These are phyloP conservation scores for Chymomyza caudatula DNA, from an alignment of 2,888 invertebrate species.

Conservation along the genomic window DNA sequence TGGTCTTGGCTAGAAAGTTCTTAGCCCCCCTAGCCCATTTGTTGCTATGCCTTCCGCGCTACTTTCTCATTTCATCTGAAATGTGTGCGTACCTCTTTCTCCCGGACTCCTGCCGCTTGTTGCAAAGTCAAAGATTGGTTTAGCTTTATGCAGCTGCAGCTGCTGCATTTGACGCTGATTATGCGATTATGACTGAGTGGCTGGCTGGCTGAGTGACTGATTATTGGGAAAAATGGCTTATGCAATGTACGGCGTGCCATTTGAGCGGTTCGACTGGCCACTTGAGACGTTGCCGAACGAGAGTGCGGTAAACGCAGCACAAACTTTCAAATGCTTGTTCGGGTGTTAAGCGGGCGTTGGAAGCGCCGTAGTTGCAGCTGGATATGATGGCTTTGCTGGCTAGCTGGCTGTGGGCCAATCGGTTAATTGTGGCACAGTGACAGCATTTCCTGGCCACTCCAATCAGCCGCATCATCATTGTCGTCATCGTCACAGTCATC, in stretches of 20 bases:
- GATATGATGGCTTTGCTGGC: background rate
- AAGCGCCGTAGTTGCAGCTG: background rate
- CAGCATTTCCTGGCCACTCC: conserved; percentile 61
- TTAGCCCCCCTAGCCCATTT: background rate
- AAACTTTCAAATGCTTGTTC: conserved; percentile 56
- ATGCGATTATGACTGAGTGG: conserved; percentile 39
- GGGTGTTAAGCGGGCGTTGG: background rate
- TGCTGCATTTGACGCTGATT: conserved; percentile 26
- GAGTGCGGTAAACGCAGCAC: conserved; percentile 11
- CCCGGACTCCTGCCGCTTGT: background rate
- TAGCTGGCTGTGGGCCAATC: conserved; percentile 64
- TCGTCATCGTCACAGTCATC: conserved; percentile 10
- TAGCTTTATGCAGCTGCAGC: background rate
- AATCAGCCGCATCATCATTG: conserved; percentile 28
- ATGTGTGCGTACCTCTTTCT: background rate
- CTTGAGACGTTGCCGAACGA: background rate
- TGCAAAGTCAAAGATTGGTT: background rate
- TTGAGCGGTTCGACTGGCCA: conserved; percentile 25
- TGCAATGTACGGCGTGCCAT: conserved; percentile 48
- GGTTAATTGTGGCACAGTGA: conserved; percentile 51
- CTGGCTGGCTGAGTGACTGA: conserved; percentile 16
- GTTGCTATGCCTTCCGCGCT: conserved; percentile 1
- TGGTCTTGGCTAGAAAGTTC: conserved; percentile 35
- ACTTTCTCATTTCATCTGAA: conserved; percentile 24
- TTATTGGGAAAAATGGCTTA: conserved; percentile 43